Evolutionary conservation across 1,140 invertebrate genomes (phyloP).

Genomic region (Drosophila littoralis): DNA sequence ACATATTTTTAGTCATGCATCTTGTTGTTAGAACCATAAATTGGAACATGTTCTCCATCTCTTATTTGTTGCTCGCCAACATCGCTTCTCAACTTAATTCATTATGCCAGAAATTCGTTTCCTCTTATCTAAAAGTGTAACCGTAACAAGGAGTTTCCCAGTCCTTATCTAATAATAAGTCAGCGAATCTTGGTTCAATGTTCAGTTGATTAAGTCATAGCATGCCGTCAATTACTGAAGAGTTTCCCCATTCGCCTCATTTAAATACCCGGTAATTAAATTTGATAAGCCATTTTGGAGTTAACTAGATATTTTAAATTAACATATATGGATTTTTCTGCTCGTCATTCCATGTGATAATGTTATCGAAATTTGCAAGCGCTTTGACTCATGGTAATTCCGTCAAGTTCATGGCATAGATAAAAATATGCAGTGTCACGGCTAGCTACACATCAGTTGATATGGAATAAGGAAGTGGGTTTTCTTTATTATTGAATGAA

Average conservation of each 20-base stretch:
- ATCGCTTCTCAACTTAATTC: too few species aligned
- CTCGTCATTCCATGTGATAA: neutral
- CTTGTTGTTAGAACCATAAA: too few species aligned
- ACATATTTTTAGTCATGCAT: too few species aligned
- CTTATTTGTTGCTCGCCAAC: too few species aligned
- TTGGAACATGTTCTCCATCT: too few species aligned
- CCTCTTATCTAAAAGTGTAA: neutral
- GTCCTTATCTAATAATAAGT: neutral
- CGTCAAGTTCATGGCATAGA: neutral
- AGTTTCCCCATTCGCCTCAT: neutral
- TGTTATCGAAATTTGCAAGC: conserved; percentile 11
- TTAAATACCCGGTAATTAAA: neutral
- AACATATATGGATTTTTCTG: conserved; percentile 11
- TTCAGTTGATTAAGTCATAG: conserved; percentile 1
- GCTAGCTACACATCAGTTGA: neutral
- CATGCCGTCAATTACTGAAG: neutral
- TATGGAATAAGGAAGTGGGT: too few species aligned
- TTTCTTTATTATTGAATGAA: neutral
- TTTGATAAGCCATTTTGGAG: conserved; percentile 12
- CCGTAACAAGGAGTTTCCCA: neutral
- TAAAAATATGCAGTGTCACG: neutral
- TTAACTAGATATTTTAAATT: conserved; percentile 11
- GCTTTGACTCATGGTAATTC: neutral
- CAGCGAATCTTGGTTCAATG: neutral
- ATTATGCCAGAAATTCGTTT: neutral